Evolutionary conservation across 23 tunicate species (phyloP), one percentile per base, ranked within the genome.

Genomic region (Halocynthia aurantium): DNA sequence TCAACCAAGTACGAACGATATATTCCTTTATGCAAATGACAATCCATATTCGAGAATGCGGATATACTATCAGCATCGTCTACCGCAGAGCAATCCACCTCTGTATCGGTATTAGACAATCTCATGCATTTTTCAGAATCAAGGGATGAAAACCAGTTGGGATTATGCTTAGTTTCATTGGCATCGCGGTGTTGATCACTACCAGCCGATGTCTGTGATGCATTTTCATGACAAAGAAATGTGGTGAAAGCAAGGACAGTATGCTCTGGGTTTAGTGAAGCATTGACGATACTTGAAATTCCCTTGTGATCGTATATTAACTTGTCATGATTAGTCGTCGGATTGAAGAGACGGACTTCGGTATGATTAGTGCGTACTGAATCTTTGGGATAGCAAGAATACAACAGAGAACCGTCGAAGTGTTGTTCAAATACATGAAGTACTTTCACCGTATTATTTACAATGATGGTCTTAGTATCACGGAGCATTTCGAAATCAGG

Each of bases 241-340:
- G 57, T 74, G 55, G 78, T 74, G 56, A 74, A 74, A 7, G 78
- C 96, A 55, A 89, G 44, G 10, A 78, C 88, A 53, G 70, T 52
- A 10, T 67, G 71, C 19, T 84, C 85, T 51, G 81, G 79, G 13
- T 87, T 84, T 8, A 89, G 19, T 7, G 85, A 84, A 6, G 88
- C 88, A 52, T 76, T 81, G 9, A 80, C 79, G 40, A 89, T 68
- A 8, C 84, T 88, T 12, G 52, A 76, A 55, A 44, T 12, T 10
- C 70, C 31, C 52, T 68, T 54, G 57, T 69, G 66, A 8, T 79
- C 58, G 58, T 80, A 76, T 21, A 89, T 58, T 11, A 89, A 68
- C 19, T 80, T 70, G 64, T 89, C 96, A 11, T 13, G 17, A 17
- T 52, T 8, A 20, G 78, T 52, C 31, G 63, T 64, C 11, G 57